Evolutionary conservation across 2,888 invertebrate genomes (phyloP).

Genomic region (Eupithecia abbreviata): DNA sequence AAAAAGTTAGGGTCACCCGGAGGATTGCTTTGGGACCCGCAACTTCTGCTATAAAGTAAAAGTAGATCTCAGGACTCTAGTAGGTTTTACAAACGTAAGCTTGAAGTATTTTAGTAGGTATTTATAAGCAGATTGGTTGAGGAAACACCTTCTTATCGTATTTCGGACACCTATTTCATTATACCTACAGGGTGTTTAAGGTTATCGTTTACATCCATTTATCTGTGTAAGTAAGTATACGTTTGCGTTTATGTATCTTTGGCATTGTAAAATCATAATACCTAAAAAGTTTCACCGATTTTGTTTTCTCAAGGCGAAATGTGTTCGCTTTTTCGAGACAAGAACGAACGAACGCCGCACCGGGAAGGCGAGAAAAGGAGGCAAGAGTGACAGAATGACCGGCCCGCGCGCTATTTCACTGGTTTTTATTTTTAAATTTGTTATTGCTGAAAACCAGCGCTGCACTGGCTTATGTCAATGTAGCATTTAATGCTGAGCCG

Average conservation of each 20-base stretch:
- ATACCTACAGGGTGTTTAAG: neutral
- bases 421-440: too few species aligned
- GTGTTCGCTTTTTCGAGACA: too few species aligned
- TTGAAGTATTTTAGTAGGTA: neutral
- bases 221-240: neutral
- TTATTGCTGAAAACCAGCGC: too few species aligned
- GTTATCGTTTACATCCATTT: neutral
- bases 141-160: neutral
- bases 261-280: neutral
- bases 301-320: too few species aligned
- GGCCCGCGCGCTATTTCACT: too few species aligned
- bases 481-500: too few species aligned
- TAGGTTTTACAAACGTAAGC: slow-evolving; percentile 43
- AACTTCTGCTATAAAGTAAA: slow-evolving; percentile 46
- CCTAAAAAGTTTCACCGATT: neutral
- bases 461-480: too few species aligned
- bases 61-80: slow-evolving; percentile 43
- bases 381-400: too few species aligned
- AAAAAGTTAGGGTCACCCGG: slow-evolving; percentile 45
- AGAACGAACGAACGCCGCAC: too few species aligned
- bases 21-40: slow-evolving; percentile 46
- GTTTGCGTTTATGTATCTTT: neutral
- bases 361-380: too few species aligned
- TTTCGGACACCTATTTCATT: too few species aligned
- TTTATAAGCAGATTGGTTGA: neutral